Conservation (phyloP, 2,113 vertebrate genomes). For the Phyllostomus discolor region DNA sequence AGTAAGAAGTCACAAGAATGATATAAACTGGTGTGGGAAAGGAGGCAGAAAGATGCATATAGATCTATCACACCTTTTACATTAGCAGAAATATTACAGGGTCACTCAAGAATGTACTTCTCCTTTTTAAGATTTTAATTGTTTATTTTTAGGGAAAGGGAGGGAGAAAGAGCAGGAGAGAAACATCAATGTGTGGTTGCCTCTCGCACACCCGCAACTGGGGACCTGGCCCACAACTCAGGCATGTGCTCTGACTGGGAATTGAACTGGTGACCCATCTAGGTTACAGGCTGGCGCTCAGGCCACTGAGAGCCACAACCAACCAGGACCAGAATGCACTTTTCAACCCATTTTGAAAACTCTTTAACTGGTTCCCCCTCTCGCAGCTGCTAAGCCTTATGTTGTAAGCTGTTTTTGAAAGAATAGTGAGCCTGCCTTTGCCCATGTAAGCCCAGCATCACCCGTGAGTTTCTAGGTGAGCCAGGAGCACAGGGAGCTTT, state of each 20-base stretch:
- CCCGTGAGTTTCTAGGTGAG: not conserved
- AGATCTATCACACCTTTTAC: not conserved
- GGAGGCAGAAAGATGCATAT: not conserved
- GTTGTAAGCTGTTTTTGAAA: not conserved
- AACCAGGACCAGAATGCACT: not conserved
- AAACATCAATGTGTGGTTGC: too few species aligned
- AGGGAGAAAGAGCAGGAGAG: too few species aligned
- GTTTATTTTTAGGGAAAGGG: too few species aligned
- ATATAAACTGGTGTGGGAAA: not conserved
- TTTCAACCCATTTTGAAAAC: constrained; percentile 34
- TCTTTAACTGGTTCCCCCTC: not conserved
- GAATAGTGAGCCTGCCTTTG: not conserved
- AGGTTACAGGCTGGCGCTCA: too few species aligned
- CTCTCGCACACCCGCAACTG: too few species aligned
- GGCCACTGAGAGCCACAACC: too few species aligned
- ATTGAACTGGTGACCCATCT: too few species aligned
- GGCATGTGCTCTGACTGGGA: too few species aligned
- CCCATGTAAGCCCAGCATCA: too few species aligned
- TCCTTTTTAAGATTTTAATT: not conserved
- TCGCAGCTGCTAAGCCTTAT: not conserved
- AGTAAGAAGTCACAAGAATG: not conserved
- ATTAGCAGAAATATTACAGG: not conserved
- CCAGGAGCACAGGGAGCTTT: not conserved
- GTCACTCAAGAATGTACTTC: constrained; percentile 26
- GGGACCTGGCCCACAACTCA: too few species aligned